phyloP scores from a whole-genome alignment of 1,140 invertebrate species.

The Drosophila subpulchrella region DNA sequence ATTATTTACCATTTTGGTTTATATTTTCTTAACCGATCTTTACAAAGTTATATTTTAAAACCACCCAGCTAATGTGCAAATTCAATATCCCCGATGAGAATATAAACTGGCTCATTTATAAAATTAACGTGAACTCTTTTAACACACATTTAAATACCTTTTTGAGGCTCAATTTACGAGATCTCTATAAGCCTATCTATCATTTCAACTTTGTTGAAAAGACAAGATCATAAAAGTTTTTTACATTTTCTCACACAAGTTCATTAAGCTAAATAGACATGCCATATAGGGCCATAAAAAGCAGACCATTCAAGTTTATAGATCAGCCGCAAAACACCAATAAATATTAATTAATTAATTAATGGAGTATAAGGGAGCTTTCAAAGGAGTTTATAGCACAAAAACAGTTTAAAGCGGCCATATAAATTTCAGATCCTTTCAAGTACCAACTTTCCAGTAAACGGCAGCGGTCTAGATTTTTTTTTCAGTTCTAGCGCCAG shows the following conservation, averaged over 20 bases:
- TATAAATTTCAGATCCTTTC: constrained; percentile 8
- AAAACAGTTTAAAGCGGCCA: neutral
- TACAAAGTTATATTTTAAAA: neutral
- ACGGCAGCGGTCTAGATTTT: constrained; percentile 50
- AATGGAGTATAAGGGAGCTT: neutral
- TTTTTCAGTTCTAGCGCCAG: constrained; percentile 18
- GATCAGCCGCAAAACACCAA: constrained; percentile 34
- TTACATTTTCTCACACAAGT: constrained; percentile 57
- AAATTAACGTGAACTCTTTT: constrained; percentile 21
- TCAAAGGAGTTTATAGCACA: neutral
- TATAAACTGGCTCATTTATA: neutral
- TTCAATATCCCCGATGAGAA: neutral
- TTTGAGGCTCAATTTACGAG: constrained; percentile 48
- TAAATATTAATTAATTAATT: constrained; percentile 42
- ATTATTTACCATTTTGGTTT: neutral
- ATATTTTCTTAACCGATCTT: too few species aligned
- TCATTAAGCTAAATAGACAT: constrained; percentile 64
- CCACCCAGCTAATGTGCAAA: neutral
- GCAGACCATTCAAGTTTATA: constrained; percentile 44
- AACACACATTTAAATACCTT: constrained; percentile 28
- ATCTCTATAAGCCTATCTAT: constrained; percentile 44
- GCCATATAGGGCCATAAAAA: constrained; percentile 42
- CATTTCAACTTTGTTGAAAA: constrained; percentile 38
- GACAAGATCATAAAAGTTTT: constrained; percentile 57
- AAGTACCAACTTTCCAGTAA: constrained; percentile 15